These are phyloP conservation scores for Portevinia maculata DNA, from an alignment of 2,888 invertebrate genomes.

Conservation along the genomic window DNA sequence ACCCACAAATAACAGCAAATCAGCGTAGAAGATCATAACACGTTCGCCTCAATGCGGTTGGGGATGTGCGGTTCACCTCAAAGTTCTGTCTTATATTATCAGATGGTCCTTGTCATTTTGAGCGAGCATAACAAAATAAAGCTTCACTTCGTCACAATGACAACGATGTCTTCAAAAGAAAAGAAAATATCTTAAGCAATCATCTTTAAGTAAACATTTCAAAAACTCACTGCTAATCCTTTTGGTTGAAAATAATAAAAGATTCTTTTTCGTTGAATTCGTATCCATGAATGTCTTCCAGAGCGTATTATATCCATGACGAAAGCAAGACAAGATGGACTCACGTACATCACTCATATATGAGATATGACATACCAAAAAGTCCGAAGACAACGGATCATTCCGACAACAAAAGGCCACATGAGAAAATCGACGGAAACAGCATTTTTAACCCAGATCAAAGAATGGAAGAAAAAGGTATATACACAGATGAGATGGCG, in stretches of 20 bases:
- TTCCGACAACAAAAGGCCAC: slow-evolving; percentile 11
- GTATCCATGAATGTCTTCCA: slow-evolving; percentile 12
- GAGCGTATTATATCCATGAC: slow-evolving; percentile 56
- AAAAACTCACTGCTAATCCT: neutral
- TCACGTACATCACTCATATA: slow-evolving; percentile 55
- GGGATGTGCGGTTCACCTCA: no score
- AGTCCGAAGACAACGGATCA: slow-evolving; percentile 29
- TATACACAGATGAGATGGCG: neutral
- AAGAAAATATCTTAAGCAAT: slow-evolving; percentile 1
- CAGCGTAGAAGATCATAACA: no score
- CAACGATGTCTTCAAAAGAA: neutral
- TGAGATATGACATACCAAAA: slow-evolving; percentile 10
- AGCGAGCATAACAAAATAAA: neutral
- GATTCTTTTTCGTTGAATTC: slow-evolving; percentile 4
- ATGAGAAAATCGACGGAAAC: slow-evolving; percentile 40
- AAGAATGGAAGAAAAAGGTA: neutral
- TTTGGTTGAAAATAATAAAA: neutral
- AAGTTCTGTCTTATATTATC: no score
- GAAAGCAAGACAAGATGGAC: slow-evolving; percentile 52
- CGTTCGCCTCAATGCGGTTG: no score
- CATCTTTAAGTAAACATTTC: neutral
- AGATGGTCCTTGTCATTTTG: no score
- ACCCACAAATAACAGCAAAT: no score
- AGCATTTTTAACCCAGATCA: slow-evolving; percentile 29
- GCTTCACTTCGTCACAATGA: neutral